These are phyloP conservation scores for Trichogramma dendrolimi DNA, from an alignment of 2,888 invertebrate genomes.

Conservation along the genomic window DNA sequence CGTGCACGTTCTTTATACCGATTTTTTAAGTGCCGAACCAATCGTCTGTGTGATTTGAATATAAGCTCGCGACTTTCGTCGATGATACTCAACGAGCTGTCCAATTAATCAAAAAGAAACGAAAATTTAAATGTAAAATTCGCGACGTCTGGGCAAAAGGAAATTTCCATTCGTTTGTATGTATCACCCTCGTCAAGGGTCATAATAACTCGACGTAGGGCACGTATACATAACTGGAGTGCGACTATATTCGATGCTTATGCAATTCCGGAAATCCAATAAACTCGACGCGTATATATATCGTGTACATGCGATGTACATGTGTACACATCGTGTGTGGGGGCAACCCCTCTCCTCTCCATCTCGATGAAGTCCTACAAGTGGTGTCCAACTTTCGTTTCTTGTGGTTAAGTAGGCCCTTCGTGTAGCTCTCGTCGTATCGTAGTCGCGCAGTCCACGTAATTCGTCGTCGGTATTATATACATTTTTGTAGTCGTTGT, in stretches of 20 bases:
- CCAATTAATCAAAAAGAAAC: too few species aligned
- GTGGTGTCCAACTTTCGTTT: neutral
- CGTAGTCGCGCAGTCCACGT: neutral
- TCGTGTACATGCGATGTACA: constrained; percentile 6
- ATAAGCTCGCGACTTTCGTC: too few species aligned
- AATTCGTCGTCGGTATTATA: neutral
- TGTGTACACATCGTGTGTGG: constrained; percentile 1
- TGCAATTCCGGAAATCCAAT: constrained; percentile 37
- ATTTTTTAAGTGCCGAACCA: too few species aligned
- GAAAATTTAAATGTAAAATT: too few species aligned
- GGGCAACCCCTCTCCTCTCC: neutral
- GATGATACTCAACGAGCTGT: too few species aligned
- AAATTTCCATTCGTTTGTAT: too few species aligned
- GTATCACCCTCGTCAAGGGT: too few species aligned
- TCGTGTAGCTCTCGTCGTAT: neutral
- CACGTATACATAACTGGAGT: too few species aligned
- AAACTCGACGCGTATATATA: constrained; percentile 30
- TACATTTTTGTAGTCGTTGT: neutral
- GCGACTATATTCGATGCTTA: constrained; percentile 27
- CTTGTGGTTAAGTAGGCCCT: neutral
- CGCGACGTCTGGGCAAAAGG: too few species aligned
- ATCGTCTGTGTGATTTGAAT: too few species aligned
- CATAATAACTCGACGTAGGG: too few species aligned
- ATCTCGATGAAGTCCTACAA: constrained; percentile 14
- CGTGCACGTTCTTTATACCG: too few species aligned